These are phyloP conservation scores for Hemiprocne comata DNA, from an alignment of 2,113 vertebrate species.

Conservation along the genomic window DNA sequence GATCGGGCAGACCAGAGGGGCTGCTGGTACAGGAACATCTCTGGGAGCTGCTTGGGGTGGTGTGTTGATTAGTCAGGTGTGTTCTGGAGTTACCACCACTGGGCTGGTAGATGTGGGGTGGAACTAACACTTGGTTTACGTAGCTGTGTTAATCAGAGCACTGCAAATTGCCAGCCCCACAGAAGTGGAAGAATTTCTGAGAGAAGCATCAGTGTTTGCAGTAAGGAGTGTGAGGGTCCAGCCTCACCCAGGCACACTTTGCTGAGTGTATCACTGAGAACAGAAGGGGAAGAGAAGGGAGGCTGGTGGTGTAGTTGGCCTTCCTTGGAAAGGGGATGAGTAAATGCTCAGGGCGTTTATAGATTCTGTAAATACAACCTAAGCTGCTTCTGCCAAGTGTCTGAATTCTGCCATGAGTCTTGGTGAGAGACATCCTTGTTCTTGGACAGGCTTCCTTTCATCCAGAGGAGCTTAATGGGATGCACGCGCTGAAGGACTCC, in stretches of 20 bases:
- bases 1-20: not conserved
- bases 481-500: not conserved
- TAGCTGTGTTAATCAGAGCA: not conserved
- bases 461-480: not conserved
- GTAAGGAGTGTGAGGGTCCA: fast-evolving
- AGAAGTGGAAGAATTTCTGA: fast-evolving
- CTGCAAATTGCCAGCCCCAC: not conserved
- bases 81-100: not conserved
- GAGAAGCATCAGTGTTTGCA: not conserved
- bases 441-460: constrained; percentile 20
- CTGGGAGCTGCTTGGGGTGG: not conserved
- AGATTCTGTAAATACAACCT: not conserved
- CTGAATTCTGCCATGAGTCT: not conserved
- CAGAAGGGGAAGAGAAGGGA: fast-evolving
- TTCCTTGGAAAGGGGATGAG: not conserved
- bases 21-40: fast-evolving
- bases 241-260: not conserved
- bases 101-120: not conserved
- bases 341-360: fast-evolving
- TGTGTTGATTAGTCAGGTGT: fast-evolving
- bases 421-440: constrained; percentile 15
- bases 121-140: fast-evolving
- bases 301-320: too few species aligned
- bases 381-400: not conserved
- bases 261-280: fast-evolving